Evolutionary conservation across 2,797 vertebrate species (phyloP).

Genomic region (Xyrichtys novacula): DNA sequence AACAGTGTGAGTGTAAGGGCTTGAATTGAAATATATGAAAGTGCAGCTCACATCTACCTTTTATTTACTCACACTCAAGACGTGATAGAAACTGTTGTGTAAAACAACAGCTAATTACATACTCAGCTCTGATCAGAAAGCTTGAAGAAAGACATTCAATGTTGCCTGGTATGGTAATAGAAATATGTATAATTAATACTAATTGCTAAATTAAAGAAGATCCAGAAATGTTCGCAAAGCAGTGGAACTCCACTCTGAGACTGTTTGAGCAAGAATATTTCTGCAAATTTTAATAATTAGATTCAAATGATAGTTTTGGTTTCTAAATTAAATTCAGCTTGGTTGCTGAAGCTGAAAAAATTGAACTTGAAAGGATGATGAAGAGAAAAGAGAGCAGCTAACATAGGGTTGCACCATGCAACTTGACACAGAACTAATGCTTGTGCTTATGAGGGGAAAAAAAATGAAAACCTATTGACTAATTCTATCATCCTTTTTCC

Average conservation of each 20-base stretch:
- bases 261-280: conserved; percentile 2
- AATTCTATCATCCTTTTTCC: no score
- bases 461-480: no score
- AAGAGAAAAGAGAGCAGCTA: no score
- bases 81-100: conserved; percentile 36
- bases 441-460: no score
- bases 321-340: neutral
- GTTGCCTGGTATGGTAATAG: conserved; percentile 12
- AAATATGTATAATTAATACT: conserved; percentile 1
- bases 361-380: no score
- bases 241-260: neutral
- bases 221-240: conserved; percentile 34
- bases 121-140: conserved; percentile 21
- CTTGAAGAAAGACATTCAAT: conserved; percentile 29
- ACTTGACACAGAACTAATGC: no score
- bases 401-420: no score
- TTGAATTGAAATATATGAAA: conserved; percentile 7
- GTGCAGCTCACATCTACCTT: conserved; percentile 6
- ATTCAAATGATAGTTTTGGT: conserved; percentile 6
- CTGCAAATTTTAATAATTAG: neutral
- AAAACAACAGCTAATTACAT: conserved; percentile 29
- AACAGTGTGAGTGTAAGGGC: neutral
- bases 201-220: conserved; percentile 24
- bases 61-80: conserved; percentile 12
- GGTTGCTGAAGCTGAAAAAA: no score